Evolutionary conservation across 2,113 vertebrate genomes (phyloP), one percentile per base, ranked within the genome.

Genomic region (Zosterops borbonicus): DNA sequence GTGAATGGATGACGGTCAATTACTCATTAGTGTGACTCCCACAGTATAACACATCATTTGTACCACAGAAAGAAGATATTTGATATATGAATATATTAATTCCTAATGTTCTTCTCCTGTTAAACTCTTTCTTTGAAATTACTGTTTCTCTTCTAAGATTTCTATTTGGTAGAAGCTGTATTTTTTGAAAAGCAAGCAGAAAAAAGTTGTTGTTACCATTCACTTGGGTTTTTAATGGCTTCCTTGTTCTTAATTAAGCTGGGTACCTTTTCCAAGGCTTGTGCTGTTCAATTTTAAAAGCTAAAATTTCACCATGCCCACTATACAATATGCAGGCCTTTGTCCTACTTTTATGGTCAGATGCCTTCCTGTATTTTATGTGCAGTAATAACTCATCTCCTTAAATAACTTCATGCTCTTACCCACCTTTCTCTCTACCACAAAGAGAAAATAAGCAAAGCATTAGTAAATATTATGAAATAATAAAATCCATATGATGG

Each of bases 381-480:
- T 89, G 83, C 88, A 95, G 76, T 62, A 84, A 62, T 94, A 95
- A 87, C 69, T 95, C 41, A 87, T 92, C 74, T 87, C 62, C 83
- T 64, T 87, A 89, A 92, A 84, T 91, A 79, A 50, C 70, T 76
- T 44, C 58, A 50, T 82, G 67, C 12, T 53, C 53, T 75, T 53
- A 50, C 39, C 39, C 60, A 82, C 64, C 37, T 88, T 88, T 71
- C 52, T 70, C 28, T 64, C 58, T 62, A n/a, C 44, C 31, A 53
- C 53, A 85, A 91, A 95, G 68, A 87, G 83, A 90, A 95, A 95
- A 92, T 78, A 97, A 97, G 80, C 80, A 81, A 79, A 94, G 63
- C 47, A 83, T 95, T 76, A 73, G 74, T 89, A 95, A 91, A 92
- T 95, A 94, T 79, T 95, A 42, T 94, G 62, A 85, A 89, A 82